Percentiles rank a stretch among this genome's conserved stretches.
These are phyloP conservation scores for Drosophila leontia DNA, from an alignment of 1,140 invertebrate species.

Conservation along the genomic window DNA sequence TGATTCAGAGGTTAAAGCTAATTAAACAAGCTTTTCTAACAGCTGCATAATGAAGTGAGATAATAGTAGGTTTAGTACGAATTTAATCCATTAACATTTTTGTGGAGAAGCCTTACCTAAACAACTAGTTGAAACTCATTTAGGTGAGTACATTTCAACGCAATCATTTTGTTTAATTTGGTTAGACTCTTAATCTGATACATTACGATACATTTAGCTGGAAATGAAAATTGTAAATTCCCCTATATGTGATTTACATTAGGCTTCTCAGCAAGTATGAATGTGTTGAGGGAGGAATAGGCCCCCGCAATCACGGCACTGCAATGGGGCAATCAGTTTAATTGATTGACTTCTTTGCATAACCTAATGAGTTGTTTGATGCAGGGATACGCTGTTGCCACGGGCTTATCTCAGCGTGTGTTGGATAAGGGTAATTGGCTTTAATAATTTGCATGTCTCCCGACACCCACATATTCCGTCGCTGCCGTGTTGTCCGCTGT, in stretches of 20 bases:
- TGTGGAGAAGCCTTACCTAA: background rate
- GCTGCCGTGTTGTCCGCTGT: background rate
- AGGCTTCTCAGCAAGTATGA: background rate
- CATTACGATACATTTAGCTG: background rate
- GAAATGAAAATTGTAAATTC: background rate
- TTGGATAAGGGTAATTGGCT: conserved; percentile 15
- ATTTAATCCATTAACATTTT: background rate
- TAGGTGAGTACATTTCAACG: background rate
- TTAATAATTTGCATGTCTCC: background rate
- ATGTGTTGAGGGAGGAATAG: background rate
- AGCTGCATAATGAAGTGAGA: too few species aligned
- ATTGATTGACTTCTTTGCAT: conserved; percentile 4
- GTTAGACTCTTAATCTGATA: background rate
- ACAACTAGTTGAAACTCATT: background rate
- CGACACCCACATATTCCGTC: background rate
- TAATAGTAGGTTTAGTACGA: too few species aligned
- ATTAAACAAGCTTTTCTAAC: background rate
- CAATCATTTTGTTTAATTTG: background rate
- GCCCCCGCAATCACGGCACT: background rate
- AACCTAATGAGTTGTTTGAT: background rate
- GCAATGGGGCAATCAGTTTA: background rate
- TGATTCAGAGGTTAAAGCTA: background rate
- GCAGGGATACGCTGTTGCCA: conserved; percentile 7
- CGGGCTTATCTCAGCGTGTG: background rate
- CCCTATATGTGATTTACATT: background rate